These are phyloP conservation scores for Thamnophis sirtalis DNA, from an alignment of 2,113 vertebrate genomes.

Conservation along the genomic window DNA sequence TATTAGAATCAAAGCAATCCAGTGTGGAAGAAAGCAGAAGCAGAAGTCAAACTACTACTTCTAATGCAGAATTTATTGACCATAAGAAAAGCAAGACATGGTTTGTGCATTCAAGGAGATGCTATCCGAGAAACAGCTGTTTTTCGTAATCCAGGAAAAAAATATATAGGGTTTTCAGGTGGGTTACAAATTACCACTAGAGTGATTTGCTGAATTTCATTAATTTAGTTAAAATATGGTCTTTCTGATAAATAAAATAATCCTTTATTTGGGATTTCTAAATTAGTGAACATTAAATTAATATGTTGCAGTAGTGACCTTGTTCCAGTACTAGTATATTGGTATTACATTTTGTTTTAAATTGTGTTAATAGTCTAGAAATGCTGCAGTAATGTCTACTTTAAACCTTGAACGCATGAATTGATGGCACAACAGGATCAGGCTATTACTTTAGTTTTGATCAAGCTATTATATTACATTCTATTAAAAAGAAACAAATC, in stretches of 20 bases:
- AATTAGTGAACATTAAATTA: background rate
- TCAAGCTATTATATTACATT: background rate
- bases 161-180: slow-evolving; percentile 46
- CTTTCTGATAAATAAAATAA: background rate
- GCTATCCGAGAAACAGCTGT: slow-evolving; percentile 11
- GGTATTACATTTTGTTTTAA: background rate
- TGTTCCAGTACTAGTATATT: background rate
- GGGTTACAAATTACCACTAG: slow-evolving; percentile 25
- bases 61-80: slow-evolving; percentile 70
- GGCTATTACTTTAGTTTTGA: background rate
- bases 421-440: background rate
- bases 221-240: slow-evolving; percentile 10
- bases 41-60: slow-evolving; percentile 79
- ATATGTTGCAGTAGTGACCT: background rate
- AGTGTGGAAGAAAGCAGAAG: slow-evolving; percentile 73
- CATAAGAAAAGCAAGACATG: slow-evolving; percentile 54
- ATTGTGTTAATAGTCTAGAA: background rate
- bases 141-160: slow-evolving; percentile 30
- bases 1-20: slow-evolving; percentile 70
- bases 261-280: background rate
- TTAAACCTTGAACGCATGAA: background rate
- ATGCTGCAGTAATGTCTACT: background rate
- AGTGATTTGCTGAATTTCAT: background rate
- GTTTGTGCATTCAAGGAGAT: slow-evolving; percentile 28
- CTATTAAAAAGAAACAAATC: background rate